Evolutionary conservation across 2,113 vertebrate species (phyloP).

Genomic region (Scytalopus superciliaris): DNA sequence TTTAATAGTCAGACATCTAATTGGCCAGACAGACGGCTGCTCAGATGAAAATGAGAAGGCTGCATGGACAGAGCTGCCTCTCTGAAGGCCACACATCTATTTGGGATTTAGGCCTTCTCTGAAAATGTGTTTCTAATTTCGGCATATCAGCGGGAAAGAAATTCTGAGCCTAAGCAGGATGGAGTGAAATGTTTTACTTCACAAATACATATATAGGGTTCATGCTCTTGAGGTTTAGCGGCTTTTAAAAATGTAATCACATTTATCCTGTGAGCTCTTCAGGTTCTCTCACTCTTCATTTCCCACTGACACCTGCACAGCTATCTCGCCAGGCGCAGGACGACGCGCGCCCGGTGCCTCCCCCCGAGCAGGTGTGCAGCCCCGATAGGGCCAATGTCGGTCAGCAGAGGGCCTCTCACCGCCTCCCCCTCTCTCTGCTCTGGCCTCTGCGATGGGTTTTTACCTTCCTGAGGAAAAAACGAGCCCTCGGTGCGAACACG

Average conservation of each 20-base stretch:
- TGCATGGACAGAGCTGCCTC: not conserved
- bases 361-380: not conserved
- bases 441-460: not conserved
- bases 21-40: not conserved
- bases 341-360: not conserved
- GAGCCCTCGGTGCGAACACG: not conserved
- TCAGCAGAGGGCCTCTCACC: not conserved
- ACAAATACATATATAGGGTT: not conserved
- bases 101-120: not conserved
- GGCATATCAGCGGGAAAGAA: not conserved
- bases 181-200: not conserved
- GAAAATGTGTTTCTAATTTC: slow-evolving; percentile 49
- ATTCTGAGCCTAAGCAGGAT: not conserved
- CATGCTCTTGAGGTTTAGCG: not conserved
- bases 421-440: not conserved
- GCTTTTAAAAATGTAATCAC: not conserved
- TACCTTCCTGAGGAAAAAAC: not conserved
- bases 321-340: not conserved
- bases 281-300: not conserved
- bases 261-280: not conserved
- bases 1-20: slow-evolving; percentile 19
- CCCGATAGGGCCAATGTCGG: fast-evolving
- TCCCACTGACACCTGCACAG: not conserved
- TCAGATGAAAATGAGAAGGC: not conserved
- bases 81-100: not conserved